Evolutionary conservation across 2,113 vertebrate genomes (phyloP).

Genomic region (Perognathus longimembris): DNA sequence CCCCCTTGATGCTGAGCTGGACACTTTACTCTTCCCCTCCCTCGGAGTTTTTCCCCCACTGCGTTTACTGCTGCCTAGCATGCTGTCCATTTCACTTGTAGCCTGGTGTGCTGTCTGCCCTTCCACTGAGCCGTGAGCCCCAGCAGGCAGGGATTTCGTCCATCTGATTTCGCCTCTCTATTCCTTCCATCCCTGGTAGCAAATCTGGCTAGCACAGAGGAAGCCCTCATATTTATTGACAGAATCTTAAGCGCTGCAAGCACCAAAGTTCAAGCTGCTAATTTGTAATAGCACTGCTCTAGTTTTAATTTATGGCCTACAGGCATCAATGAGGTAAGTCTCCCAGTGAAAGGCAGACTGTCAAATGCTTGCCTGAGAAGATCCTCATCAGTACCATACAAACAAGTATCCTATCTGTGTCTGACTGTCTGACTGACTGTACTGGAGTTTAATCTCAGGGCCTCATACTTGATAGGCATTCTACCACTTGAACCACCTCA

Average conservation of each 20-base stretch:
- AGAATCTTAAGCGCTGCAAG: conserved; percentile 21
- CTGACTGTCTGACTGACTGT: too few species aligned
- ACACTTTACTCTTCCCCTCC: not conserved
- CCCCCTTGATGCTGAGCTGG: not conserved
- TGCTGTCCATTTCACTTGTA: not conserved
- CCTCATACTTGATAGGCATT: too few species aligned
- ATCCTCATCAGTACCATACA: not conserved
- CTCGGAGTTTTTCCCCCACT: not conserved
- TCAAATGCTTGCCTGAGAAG: conserved; percentile 26
- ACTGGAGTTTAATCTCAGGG: too few species aligned
- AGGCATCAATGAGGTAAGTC: not conserved
- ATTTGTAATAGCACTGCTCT: not conserved
- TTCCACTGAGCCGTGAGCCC: not conserved
- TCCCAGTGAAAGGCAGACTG: not conserved
- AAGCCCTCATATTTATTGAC: not conserved
- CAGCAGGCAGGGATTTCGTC: not conserved
- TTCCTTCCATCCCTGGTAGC: not conserved
- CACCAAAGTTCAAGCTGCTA: not conserved
- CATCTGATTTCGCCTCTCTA: not conserved
- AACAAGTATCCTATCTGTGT: not conserved
- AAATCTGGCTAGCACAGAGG: not conserved
- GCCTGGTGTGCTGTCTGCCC: not conserved
- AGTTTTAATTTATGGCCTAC: not conserved
- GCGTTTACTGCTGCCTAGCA: not conserved
- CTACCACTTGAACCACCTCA: too few species aligned